Evolutionary conservation across 1,140 invertebrate genomes (phyloP).

Genomic region (Atta texana): DNA sequence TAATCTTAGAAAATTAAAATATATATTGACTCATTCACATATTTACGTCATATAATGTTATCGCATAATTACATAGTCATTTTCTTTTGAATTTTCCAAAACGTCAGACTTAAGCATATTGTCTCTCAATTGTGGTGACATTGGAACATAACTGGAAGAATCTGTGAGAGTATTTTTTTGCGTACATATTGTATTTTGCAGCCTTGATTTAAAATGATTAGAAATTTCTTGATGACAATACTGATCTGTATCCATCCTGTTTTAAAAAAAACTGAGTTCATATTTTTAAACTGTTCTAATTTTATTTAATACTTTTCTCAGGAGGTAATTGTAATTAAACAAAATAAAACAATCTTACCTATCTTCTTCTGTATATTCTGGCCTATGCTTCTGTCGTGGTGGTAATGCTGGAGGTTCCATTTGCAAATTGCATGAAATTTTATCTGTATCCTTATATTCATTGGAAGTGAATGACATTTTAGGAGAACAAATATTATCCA

Average conservation of each 20-base stretch:
- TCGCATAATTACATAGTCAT: conserved; percentile 84
- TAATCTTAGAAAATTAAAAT: too few relatives aligned
- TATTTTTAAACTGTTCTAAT: background rate
- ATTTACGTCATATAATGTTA: conserved; percentile 56
- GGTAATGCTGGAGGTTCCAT: conserved; percentile 83
- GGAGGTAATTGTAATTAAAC: background rate
- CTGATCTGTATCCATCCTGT: conserved; percentile 77
- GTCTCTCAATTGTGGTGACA: conserved; percentile 82
- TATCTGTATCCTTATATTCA: conserved; percentile 78
- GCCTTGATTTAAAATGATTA: conserved; percentile 68
- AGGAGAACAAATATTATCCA: conserved; percentile 75
- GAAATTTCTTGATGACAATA: conserved; percentile 73
- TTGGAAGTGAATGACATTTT: conserved; percentile 70
- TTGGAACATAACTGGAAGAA: conserved; percentile 83
- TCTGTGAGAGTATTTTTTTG: conserved; percentile 60
- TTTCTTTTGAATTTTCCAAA: conserved; percentile 76
- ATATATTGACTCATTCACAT: too few relatives aligned
- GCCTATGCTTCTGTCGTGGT: conserved; percentile 79
- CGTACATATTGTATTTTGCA: conserved; percentile 71
- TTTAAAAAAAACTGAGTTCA: conserved; percentile 61
- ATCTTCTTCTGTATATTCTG: conserved; percentile 76
- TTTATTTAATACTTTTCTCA: background rate
- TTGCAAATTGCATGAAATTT: conserved; percentile 70
- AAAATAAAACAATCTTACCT: conserved; percentile 70
- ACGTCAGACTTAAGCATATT: conserved; percentile 70